Evolutionary conservation across 1,140 invertebrate species (phyloP).

Genomic region (Thalassaphorura encarpata): DNA sequence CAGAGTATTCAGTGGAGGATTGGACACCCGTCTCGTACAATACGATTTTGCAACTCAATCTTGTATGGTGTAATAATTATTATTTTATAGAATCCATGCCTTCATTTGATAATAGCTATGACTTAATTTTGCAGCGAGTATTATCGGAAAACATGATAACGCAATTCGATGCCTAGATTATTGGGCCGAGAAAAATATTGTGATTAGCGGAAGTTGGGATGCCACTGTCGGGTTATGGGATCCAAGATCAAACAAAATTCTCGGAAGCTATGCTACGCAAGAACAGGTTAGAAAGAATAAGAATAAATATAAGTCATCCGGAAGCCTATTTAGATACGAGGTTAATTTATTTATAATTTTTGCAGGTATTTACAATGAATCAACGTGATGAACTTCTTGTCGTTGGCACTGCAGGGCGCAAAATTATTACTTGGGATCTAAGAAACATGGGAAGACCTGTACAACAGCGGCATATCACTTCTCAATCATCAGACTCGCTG

Average conservation of each 20-base stretch:
- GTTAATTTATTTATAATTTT: background rate
- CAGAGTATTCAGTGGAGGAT: constrained; percentile 83
- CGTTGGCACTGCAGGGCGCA: constrained; percentile 87
- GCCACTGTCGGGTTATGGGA: constrained; percentile 92
- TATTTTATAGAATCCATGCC: background rate
- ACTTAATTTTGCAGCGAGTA: constrained; percentile 55
- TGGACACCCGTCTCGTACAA: constrained; percentile 71
- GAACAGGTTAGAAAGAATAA: constrained; percentile 5
- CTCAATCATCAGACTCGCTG: constrained; percentile 96
- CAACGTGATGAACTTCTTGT: constrained; percentile 91
- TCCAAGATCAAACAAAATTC: constrained; percentile 61
- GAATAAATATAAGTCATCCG: no score
- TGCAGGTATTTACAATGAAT: constrained; percentile 81
- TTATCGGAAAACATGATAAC: constrained; percentile 78
- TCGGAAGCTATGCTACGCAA: constrained; percentile 62
- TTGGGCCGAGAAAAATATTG: constrained; percentile 76
- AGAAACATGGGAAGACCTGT: constrained; percentile 92
- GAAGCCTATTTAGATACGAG: no score
- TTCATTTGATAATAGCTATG: no score
- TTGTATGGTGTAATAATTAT: constrained; percentile 40
- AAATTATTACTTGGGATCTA: constrained; percentile 95
- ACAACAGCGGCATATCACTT: constrained; percentile 88
- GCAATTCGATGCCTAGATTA: constrained; percentile 90
- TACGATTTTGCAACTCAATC: constrained; percentile 81
- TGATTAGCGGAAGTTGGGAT: constrained; percentile 96